Evolutionary conservation across 37 sponge, comb jelly and placozoan species (phyloP), one percentile per base, ranked within the genome.

Genomic region (Tethya wilhelma): DNA sequence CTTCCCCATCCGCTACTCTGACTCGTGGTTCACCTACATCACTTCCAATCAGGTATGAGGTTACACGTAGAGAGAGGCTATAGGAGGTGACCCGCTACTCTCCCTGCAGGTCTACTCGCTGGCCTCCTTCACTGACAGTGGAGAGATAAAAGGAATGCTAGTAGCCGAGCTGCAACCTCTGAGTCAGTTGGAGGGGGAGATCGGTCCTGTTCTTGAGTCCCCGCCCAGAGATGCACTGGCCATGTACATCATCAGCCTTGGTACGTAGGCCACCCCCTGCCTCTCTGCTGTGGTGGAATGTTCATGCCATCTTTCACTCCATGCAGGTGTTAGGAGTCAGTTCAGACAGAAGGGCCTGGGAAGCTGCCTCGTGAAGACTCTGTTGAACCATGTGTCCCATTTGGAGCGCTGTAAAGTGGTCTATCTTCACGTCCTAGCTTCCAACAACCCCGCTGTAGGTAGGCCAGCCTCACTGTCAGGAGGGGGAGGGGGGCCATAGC

Each of bases 241-340:
- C 0, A 73, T 82, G 82, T 82, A 82, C 64, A 38, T 82, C 64
- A 82, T 82, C 22, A 82, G 82, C 73, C 45, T 82, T 40, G 82
- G 82, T 72, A 20, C 49, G 73, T 81, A 33, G 4, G 8, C n/a
- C 0, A 34, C 17, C n/a, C n/a, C n/a, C n/a, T n/a, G n/a, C n/a
- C n/a, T n/a, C n/a, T n/a, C n/a, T n/a, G n/a, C n/a, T n/a, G n/a
- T n/a, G n/a, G n/a, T n/a, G n/a, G n/a, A n/a, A n/a, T n/a, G n/a
- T n/a, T n/a, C n/a, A n/a, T n/a, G n/a, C n/a, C n/a, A n/a, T n/a
- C n/a, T 0, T 64, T 20, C 38, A 19, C 11, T 1, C 14, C 38
- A 19, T 28, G 22, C 68, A 79, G 79, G 64, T 36, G 67, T 79
- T n/a, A 23, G 44, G 68, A 39, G 59, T 55, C 68, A 41, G 30